Evolutionary conservation across 2,113 vertebrate genomes (phyloP).

Genomic region (Marmota flaviventris): DNA sequence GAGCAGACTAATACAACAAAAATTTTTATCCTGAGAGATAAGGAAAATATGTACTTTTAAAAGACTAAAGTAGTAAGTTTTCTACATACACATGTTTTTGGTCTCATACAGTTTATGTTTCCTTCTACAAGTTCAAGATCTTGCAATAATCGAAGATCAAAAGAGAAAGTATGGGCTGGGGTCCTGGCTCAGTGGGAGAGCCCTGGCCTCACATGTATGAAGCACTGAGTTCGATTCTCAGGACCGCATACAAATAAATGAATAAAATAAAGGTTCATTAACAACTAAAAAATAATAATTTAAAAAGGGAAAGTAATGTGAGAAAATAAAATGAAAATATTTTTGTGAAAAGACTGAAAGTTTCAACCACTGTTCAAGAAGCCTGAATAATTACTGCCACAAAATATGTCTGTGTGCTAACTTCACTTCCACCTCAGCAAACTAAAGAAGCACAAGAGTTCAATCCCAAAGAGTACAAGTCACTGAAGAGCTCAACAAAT

Average conservation of each 20-base stretch:
- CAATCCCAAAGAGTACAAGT: slow-evolving; percentile 7
- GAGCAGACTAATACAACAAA: neutral
- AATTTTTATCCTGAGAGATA: neutral
- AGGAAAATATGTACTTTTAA: neutral
- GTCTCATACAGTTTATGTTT: neutral
- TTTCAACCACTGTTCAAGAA: neutral
- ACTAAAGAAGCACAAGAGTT: neutral
- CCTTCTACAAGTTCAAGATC: neutral
- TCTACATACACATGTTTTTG: neutral
- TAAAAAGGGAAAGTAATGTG: neutral
- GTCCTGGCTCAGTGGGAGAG: too few species aligned
- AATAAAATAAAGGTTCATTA: too few species aligned
- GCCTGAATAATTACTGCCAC: neutral
- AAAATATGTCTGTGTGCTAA: neutral
- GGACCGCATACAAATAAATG: too few species aligned
- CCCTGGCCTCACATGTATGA: too few species aligned
- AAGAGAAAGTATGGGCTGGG: neutral
- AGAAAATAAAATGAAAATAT: slow-evolving; percentile 28
- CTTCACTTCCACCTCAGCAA: neutral
- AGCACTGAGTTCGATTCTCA: too few species aligned
- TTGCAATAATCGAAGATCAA: neutral
- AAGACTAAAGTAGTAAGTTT: neutral
- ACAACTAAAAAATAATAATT: too few species aligned
- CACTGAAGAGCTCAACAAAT: neutral
- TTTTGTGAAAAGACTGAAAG: neutral